A percentile compares a stretch with the other conserved stretches of the same genome.
phyloP scores from a whole-genome alignment of 2,888 invertebrate species.

The Sphaeridia pumilis region DNA sequence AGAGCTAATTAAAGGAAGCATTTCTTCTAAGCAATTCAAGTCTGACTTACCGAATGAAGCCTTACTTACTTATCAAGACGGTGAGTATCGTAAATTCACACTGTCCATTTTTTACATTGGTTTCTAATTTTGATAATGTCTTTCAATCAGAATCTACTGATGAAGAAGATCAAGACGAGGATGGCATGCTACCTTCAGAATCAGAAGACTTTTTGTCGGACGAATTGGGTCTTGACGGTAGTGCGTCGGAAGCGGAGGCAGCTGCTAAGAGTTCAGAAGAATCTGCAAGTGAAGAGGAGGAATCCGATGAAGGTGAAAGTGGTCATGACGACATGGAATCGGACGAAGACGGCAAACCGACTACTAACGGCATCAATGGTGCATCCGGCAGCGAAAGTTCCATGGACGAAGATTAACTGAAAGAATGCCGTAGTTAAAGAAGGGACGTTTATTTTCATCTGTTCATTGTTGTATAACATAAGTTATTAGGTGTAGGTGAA shows the following conservation, averaged over 20 bases:
- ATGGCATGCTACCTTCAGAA: slow-evolving; percentile 36
- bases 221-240: slow-evolving; percentile 23
- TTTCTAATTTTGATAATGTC: too few species aligned
- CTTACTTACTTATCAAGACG: slow-evolving; percentile 48
- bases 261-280: slow-evolving; percentile 2
- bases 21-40: slow-evolving; percentile 41
- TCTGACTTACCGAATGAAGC: slow-evolving; percentile 42
- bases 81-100: slow-evolving; percentile 33
- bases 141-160: slow-evolving; percentile 37
- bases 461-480: too few species aligned
- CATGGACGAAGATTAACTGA: slow-evolving; percentile 31
- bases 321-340: too few species aligned
- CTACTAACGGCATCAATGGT: too few species aligned
- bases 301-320: slow-evolving; percentile 2
- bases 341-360: too few species aligned
- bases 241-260: slow-evolving; percentile 14
- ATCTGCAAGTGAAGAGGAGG: slow-evolving; percentile 1
- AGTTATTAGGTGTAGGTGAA: too few species aligned
- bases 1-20: slow-evolving; percentile 49
- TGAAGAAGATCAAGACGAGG: slow-evolving; percentile 38
- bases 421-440: too few species aligned
- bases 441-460: too few species aligned
- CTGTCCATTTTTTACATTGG: too few species aligned
- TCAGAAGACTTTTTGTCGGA: slow-evolving; percentile 35
- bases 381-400: too few species aligned